phyloP scores from a whole-genome alignment of 2,888 invertebrate species.

The Allacma fusca region DNA sequence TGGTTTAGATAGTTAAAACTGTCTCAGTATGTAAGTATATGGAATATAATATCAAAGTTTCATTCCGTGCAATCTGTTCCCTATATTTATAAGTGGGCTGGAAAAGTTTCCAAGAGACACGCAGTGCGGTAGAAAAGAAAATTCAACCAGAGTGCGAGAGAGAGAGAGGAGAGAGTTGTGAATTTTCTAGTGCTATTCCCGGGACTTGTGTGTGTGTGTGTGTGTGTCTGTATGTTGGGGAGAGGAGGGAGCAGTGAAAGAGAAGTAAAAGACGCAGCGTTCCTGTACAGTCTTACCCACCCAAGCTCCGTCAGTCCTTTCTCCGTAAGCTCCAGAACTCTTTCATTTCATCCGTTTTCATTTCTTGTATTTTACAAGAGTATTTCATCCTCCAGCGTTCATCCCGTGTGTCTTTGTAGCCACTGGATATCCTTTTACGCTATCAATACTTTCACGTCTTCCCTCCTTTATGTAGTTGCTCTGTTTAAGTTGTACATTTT shows the following conservation, averaged over 20 bases:
- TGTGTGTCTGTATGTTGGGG: no score
- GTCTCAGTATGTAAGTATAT: background rate
- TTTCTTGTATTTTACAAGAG: constrained; percentile 3
- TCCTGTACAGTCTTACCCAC: background rate
- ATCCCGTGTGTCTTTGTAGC: background rate
- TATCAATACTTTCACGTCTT: no score
- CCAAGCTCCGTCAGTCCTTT: no score
- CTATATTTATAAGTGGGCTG: constrained; percentile 29
- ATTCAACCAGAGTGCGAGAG: background rate
- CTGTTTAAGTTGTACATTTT: no score
- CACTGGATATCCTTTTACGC: background rate
- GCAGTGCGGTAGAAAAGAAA: constrained; percentile 43
- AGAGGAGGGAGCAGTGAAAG: background rate
- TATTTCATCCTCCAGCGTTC: background rate
- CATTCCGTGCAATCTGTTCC: constrained; percentile 1
- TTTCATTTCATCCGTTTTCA: background rate
- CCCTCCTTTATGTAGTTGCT: no score
- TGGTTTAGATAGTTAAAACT: constrained; percentile 8
- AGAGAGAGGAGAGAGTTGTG: background rate
- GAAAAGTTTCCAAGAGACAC: constrained; percentile 32
- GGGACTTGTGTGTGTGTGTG: background rate
- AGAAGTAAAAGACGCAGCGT: background rate
- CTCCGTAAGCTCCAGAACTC: no score
- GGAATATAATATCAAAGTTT: constrained; percentile 1
- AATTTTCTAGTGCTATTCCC: constrained; percentile 13